Conservation (phyloP, 2,113 vertebrate species). For the Galemys pyrenaicus region DNA sequence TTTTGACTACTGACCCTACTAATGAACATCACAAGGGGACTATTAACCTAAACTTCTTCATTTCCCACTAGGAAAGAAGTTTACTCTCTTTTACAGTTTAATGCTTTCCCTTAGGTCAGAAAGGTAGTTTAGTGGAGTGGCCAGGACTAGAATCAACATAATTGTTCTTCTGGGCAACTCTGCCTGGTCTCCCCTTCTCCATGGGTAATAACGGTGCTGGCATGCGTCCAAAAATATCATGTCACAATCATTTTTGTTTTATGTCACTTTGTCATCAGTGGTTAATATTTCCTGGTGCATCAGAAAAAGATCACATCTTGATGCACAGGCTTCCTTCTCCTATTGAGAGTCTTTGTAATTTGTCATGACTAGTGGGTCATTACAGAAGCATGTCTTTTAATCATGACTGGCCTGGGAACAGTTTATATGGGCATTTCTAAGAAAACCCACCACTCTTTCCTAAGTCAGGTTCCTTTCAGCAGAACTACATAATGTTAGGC, state of each 20-base stretch:
- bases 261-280: slow-evolving; percentile 32
- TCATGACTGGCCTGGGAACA: slow-evolving; percentile 8
- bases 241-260: slow-evolving; percentile 54
- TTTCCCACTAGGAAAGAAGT: neutral
- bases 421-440: neutral
- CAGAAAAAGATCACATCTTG: slow-evolving; percentile 18
- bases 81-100: neutral
- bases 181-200: neutral
- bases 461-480: slow-evolving; percentile 21
- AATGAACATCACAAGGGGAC: neutral
- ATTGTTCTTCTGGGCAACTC: neutral
- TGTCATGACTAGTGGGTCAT: neutral
- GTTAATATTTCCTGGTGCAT: slow-evolving; percentile 64
- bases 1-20: neutral
- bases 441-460: neutral
- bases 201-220: neutral
- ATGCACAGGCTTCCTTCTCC: slow-evolving; percentile 61
- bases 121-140: neutral
- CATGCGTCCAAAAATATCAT: neutral
- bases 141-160: neutral
- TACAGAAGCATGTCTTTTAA: neutral
- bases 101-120: neutral
- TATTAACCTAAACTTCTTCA: neutral
- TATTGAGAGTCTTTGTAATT: neutral
- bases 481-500: neutral